Evolutionary conservation across 2,888 invertebrate genomes (phyloP).

Genomic region (Hypercompe scribonia): DNA sequence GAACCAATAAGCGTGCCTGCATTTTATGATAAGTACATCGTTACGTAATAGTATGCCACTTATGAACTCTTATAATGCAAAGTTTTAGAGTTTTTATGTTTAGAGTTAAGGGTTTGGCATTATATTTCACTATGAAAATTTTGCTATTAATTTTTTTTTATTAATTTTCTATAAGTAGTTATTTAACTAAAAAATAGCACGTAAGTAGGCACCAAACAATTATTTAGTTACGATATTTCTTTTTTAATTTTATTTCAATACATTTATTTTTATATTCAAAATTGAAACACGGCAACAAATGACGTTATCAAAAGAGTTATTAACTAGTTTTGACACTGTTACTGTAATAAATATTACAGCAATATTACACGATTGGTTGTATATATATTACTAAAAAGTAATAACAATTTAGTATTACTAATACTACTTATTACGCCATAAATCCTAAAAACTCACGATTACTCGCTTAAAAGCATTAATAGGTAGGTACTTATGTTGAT

Average conservation of each 20-base stretch:
- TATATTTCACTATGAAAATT: background rate
- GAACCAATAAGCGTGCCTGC: constrained; percentile 56
- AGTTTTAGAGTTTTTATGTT: constrained; percentile 29
- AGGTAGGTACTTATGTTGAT: background rate
- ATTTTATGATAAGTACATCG: constrained; percentile 41
- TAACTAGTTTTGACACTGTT: background rate
- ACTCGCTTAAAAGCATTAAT: background rate
- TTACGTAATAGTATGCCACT: constrained; percentile 4
- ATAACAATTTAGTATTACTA: background rate
- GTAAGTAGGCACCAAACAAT: background rate
- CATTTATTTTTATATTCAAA: background rate
- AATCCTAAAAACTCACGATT: background rate
- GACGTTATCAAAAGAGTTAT: background rate
- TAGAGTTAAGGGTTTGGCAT: background rate
- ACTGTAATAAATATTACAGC: background rate
- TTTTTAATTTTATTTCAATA: background rate
- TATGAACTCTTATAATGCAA: background rate
- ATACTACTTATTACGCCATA: background rate
- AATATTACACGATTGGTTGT: background rate
- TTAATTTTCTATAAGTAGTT: background rate
- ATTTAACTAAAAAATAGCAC: fast-evolving
- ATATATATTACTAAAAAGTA: background rate
- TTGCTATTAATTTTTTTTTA: background rate
- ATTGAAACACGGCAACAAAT: background rate
- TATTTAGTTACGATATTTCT: background rate